These are phyloP conservation scores for Aleiodes alternator DNA, from an alignment of 2,888 invertebrate species.

Conservation along the genomic window DNA sequence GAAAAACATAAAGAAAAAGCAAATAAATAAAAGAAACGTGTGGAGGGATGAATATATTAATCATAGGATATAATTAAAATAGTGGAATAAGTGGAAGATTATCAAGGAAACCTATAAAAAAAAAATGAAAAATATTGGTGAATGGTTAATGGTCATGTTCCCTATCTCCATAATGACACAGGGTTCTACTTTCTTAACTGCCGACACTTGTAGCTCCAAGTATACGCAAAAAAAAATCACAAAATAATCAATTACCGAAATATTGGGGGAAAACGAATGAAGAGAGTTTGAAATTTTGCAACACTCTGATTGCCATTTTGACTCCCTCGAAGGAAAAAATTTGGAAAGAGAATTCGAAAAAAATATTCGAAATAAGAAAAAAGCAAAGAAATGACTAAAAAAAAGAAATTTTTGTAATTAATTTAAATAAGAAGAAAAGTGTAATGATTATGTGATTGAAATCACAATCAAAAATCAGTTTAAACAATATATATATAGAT, in stretches of 20 bases:
- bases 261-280: background rate
- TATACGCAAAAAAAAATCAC: slow-evolving; percentile 10
- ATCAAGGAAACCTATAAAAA: background rate
- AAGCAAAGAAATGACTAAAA: background rate
- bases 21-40: background rate
- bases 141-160: background rate
- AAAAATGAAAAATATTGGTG: background rate
- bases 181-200: slow-evolving; percentile 57
- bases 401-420: slow-evolving; percentile 2
- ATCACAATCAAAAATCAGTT: slow-evolving; percentile 32
- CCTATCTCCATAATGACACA: slow-evolving; percentile 51
- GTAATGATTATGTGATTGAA: background rate
- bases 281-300: slow-evolving; percentile 1
- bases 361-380: background rate
- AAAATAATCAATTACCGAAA: background rate
- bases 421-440: no score
- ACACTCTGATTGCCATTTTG: slow-evolving; percentile 7
- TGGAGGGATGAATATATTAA: no score
- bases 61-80: background rate
- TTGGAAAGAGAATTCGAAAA: background rate
- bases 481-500: background rate
- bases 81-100: background rate
- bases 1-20: background rate
- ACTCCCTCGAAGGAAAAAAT: background rate
- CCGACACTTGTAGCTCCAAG: slow-evolving; percentile 36